Evolutionary conservation across 2,888 invertebrate species (phyloP).

Genomic region (Agonopterix arenella): DNA sequence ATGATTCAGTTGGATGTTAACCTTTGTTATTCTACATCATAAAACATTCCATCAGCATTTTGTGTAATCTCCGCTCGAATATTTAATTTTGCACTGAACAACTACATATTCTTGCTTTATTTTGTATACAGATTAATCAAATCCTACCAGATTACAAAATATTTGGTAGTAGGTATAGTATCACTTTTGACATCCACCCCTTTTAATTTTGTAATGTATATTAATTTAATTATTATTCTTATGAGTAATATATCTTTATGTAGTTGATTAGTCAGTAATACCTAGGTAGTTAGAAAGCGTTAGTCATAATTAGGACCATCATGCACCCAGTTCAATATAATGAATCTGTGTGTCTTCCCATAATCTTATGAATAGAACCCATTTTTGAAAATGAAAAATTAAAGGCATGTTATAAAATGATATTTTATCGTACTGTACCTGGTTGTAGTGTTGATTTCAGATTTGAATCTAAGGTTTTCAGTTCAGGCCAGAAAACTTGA

Average conservation of each 20-base stretch:
- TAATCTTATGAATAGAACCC: neutral
- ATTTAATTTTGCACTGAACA: too few species aligned
- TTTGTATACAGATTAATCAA: too few species aligned
- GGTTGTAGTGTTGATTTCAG: neutral
- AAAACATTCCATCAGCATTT: neutral
- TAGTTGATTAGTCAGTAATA: neutral
- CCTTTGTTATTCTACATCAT: constrained; percentile 4
- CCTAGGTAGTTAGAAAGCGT: neutral
- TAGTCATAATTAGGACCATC: constrained; percentile 10
- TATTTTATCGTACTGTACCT: constrained; percentile 1
- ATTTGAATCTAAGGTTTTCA: constrained; percentile 36
- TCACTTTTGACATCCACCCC: too few species aligned
- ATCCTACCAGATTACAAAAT: too few species aligned
- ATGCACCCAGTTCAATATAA: constrained; percentile 52
- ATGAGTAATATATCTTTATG: neutral
- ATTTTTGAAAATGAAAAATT: neutral
- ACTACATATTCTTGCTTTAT: neutral
- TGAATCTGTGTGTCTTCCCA: constrained; percentile 71
- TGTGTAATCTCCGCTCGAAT: too few species aligned
- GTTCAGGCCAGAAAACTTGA: constrained; percentile 48
- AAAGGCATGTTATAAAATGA: neutral
- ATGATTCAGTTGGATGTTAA: constrained; percentile 5
- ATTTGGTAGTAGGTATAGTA: too few species aligned
- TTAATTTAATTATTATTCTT: too few species aligned
- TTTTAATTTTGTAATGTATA: too few species aligned